Conservation (phyloP, 1,140 invertebrate species). For the Cepaea nemoralis region DNA sequence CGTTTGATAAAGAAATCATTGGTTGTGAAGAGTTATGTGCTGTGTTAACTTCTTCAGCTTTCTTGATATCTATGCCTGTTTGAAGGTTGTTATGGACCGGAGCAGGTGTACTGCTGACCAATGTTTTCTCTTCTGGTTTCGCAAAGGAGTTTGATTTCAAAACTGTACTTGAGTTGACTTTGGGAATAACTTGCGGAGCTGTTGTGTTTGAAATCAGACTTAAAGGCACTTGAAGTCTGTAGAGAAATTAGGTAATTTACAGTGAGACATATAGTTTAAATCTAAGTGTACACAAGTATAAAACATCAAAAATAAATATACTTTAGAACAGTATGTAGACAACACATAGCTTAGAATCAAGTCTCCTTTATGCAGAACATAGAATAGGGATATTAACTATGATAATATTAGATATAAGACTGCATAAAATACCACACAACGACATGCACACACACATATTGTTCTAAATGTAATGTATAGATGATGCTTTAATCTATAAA, state of each 20-base stretch:
- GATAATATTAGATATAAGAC: no score
- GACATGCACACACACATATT: no score
- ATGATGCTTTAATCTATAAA: no score
- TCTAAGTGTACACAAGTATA: no score
- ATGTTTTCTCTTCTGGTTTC: background rate
- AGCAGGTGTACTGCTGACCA: background rate
- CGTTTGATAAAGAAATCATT: background rate
- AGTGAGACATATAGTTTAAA: no score
- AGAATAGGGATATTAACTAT: no score
- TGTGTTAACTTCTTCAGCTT: background rate
- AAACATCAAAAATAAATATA: no score
- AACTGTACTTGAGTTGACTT: background rate
- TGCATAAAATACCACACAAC: no score
- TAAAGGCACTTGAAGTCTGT: conserved; percentile 32
- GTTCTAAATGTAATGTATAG: no score
- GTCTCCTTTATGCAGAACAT: no score
- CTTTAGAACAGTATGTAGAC: no score
- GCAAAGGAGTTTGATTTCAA: background rate
- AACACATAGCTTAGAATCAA: no score
- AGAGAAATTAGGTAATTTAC: background rate
- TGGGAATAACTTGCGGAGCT: background rate
- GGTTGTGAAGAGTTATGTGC: background rate
- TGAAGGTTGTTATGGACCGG: background rate
- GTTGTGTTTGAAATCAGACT: background rate
- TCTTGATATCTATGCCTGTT: background rate